Conservation (phyloP, 2,113 vertebrate genomes). For the Cololabis saira region DNA sequence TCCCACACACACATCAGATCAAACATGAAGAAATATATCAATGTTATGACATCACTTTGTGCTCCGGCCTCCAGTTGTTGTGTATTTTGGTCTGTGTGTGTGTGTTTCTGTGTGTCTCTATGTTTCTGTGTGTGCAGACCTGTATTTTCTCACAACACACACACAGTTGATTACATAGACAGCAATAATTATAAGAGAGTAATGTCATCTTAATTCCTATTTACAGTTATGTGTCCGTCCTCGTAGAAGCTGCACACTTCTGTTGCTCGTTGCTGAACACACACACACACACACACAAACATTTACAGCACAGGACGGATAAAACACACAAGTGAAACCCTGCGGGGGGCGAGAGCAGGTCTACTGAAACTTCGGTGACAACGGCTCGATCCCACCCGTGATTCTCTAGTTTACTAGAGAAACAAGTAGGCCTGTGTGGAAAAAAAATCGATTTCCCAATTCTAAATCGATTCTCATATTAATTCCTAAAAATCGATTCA, state of each 20-base stretch:
- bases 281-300: conserved; percentile 5
- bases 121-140: neutral
- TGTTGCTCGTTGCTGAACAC: too few relatives aligned
- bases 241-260: neutral
- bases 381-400: too few relatives aligned
- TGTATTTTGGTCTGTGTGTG: neutral
- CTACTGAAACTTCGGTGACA: too few relatives aligned
- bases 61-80: neutral
- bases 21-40: conserved; percentile 28
- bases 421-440: too few relatives aligned
- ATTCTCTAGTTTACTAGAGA: too few relatives aligned
- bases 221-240: conserved; percentile 4
- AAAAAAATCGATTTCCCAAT: too few relatives aligned
- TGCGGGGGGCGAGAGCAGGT: too few relatives aligned
- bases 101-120: neutral
- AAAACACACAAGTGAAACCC: too few relatives aligned
- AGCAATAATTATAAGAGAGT: conserved; percentile 9
- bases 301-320: too few relatives aligned
- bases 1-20: neutral
- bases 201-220: conserved; percentile 4
- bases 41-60: neutral
- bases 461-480: too few relatives aligned
- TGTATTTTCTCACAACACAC: conserved; percentile 12
- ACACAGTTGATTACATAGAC: conserved; percentile 15
- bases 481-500: too few relatives aligned